Evolutionary conservation across 2,797 vertebrate genomes (phyloP), one percentile per base, ranked within the genome.

Genomic region (Natrix natrix): DNA sequence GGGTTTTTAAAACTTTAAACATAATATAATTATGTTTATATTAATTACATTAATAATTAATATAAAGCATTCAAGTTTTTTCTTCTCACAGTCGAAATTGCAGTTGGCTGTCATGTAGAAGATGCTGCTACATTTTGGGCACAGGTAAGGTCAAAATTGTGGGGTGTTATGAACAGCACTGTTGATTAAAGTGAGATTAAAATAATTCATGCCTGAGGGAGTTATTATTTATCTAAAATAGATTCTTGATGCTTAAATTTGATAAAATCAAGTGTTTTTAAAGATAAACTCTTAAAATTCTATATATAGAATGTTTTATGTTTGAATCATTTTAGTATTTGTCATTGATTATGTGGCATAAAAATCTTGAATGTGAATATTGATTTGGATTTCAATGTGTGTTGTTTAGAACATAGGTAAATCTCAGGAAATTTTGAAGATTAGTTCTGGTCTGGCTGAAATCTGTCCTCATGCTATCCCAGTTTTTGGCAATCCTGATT

Each of bases 41-140:
- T 37, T 37, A 37, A 37, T 37, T 37, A 37, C 32, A 37, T 37
- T 37, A 37, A 37, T 37, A 37, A 37, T 56, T 91, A 60, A 86
- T 57, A 10, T 90, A 74, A 8, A 0, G 4, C 52, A 95, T 14
- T 89, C 87, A 89, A 90, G 61, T 61, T 93, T 93, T 91, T 88
- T 28, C 93, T 74, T 55, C 48, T 91, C 91, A 91, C 90, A 98
- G 98, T 98, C 96, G 98, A 98, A 93, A 97, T 97, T 91, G 97
- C 98, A 86, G 94, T 97, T 92, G 98, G 98, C 89, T 98, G 98
- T 93, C 97, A 98, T 2, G 94, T 98, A 66, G 97, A 98, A 97
- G 98, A 98, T 96, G 97, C 98, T 32, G 96, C 98, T 88, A 98
- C 98, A 0, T 98, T 98, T 95, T 98, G 98, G 98, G 98, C 98